phyloP scores from a whole-genome alignment of 2,888 invertebrate genomes.

The Polia nebulosa region DNA sequence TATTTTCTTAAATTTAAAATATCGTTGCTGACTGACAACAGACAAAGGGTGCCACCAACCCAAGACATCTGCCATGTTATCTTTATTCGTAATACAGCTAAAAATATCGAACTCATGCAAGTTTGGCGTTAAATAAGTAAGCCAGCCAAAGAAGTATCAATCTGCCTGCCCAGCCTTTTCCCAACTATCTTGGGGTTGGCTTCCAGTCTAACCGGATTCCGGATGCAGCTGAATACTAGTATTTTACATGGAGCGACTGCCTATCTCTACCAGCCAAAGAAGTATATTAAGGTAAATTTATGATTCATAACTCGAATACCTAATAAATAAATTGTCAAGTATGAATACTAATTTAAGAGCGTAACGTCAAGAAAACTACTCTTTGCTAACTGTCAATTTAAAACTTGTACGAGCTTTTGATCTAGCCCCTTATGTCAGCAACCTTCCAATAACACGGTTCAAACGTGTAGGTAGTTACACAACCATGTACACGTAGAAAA shows the following conservation, averaged over 20 bases:
- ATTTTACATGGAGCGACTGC: no score
- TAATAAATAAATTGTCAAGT: background rate
- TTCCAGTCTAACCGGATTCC: no score
- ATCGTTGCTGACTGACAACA: background rate
- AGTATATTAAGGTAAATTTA: no score
- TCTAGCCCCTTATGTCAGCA: conserved; percentile 5
- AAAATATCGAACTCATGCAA: background rate
- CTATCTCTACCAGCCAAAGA: no score
- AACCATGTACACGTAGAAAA: no score
- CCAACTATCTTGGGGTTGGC: no score
- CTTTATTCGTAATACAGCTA: background rate
- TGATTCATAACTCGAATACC: background rate
- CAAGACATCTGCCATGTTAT: background rate
- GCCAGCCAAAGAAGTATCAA: no score
- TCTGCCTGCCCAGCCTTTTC: no score
- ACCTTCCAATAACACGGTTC: background rate
- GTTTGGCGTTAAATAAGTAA: no score
- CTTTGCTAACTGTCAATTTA: conserved; percentile 14
- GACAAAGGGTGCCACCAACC: background rate
- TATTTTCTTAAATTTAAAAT: background rate
- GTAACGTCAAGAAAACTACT: conserved; percentile 3
- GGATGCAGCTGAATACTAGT: no score
- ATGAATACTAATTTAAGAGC: background rate
- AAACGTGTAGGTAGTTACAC: background rate
- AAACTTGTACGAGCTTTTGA: conserved; percentile 4